Evolutionary conservation across 2,797 vertebrate genomes (phyloP), one percentile per base, ranked within the genome.

Genomic region (Pachyuromys duprasi): DNA sequence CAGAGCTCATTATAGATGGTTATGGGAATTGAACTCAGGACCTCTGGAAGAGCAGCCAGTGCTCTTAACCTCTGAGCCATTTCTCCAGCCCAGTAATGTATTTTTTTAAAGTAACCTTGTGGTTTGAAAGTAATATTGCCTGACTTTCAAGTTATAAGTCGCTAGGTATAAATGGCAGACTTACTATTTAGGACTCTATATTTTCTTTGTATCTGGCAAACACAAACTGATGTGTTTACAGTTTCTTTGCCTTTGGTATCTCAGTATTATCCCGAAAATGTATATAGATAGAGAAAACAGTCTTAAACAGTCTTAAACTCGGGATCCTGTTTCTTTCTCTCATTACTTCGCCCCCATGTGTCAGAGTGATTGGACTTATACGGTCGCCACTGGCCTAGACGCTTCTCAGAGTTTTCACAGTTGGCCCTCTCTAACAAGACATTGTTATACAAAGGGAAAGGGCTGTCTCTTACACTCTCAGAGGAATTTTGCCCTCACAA

Each of bases 131-230:
- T 72, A 82, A 53, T 75, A 22, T 28, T 53, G 36, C 9, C 26
- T 53, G 42, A 72, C 75, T 96, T 93, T 96, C 53, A 91, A 45
- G 67, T 87, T 63, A 57, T 8, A 49, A 78, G 17, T 83, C 36
- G 93, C 42, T 28, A 60, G 33, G 36, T 53, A 74, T 57, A n/a
- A 65, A 72, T 0, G 6, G 39, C 24, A 49, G 28, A 60, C 39
- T 31, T 79, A 90, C 7, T 75, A 62, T 62, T 79, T 80, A 31
- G 31, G 1, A 13, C 45, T 31, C 65, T 28, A 55, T 62, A 55
- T 62, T 72, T 93, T 82, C 70, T 87, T 86, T 89, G 75, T 67
- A 69, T 90, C 11, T 72, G 63, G 55, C 31, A 82, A 86, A 72
- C 45, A 83, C 20, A 87, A 67, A 45, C 55, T 86, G 11, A 20